Evolutionary conservation across 1,140 invertebrate genomes (phyloP).

Genomic region (Cephus cinctus): DNA sequence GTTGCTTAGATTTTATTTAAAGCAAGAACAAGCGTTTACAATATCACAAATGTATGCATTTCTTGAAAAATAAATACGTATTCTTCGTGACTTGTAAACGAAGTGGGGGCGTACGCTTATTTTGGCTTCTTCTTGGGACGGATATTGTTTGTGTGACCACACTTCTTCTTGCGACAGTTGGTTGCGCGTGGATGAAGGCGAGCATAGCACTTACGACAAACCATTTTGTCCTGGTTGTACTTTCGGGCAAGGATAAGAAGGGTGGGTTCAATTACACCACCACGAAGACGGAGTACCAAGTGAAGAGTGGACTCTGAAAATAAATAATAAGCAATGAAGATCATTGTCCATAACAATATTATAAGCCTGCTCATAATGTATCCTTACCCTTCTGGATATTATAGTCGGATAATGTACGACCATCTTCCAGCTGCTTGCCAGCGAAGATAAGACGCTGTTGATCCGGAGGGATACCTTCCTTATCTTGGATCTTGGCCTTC

Average conservation of each 20-base stretch:
- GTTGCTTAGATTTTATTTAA: conserved; percentile 32
- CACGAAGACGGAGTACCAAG: conserved; percentile 80
- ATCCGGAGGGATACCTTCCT: conserved; percentile 75
- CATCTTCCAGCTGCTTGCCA: conserved; percentile 83
- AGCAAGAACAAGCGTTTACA: conserved; percentile 19
- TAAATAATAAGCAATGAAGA: background rate
- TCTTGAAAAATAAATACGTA: conserved; percentile 6
- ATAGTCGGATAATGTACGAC: conserved; percentile 78
- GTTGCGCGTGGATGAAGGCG: conserved; percentile 96
- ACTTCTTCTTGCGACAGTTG: conserved; percentile 99
- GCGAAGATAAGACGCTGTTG: conserved; percentile 77
- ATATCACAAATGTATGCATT: conserved; percentile 7
- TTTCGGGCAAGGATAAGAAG: conserved; percentile 95
- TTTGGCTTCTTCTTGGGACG: conserved; percentile 99
- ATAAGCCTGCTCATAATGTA: too few relatives aligned
- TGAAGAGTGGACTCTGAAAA: conserved; percentile 83
- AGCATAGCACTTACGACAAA: conserved; percentile 99
- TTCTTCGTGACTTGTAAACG: conserved; percentile 11
- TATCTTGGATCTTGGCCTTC: conserved; percentile 79
- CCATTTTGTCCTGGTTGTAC: conserved; percentile 99
- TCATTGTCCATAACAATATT: background rate
- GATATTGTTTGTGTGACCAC: conserved; percentile 98
- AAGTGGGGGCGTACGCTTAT: conserved; percentile 68
- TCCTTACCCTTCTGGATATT: conserved; percentile 75
- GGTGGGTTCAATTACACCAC: conserved; percentile 97